These are phyloP conservation scores for Fukomys damarensis DNA, from an alignment of 2,113 vertebrate species.

Conservation along the genomic window DNA sequence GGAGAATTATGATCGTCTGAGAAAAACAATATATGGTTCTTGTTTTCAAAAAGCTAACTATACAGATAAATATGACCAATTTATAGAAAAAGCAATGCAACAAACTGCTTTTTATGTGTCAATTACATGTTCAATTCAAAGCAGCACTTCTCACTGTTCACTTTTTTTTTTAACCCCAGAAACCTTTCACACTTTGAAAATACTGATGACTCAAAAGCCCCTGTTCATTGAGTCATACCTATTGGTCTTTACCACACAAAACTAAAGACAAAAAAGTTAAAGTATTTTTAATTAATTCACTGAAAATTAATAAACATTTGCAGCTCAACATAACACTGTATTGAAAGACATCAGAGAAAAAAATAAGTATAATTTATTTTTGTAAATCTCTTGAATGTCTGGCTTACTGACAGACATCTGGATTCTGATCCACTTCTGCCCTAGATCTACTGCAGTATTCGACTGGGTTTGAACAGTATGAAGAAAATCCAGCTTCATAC, in stretches of 20 bases:
- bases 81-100: conserved; percentile 13
- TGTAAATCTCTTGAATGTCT: conserved; percentile 28
- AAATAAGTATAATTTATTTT: background rate
- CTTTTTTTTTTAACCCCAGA: background rate
- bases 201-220: background rate
- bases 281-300: background rate
- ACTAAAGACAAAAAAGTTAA: conserved; percentile 35
- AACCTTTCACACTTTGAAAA: conserved; percentile 20
- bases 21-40: background rate
- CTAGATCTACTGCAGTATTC: background rate
- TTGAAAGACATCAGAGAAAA: background rate
- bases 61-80: background rate
- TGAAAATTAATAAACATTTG: conserved; percentile 28
- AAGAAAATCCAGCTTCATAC: background rate
- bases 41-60: conserved; percentile 36
- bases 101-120: background rate
- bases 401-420: background rate
- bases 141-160: background rate
- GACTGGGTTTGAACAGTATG: background rate
- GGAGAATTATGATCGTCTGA: background rate
- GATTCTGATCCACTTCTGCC: background rate
- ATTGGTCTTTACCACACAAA: background rate
- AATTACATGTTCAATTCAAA: background rate
- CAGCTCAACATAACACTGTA: background rate
- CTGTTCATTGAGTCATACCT: background rate